These are phyloP conservation scores for Hemistola chrysoprasaria DNA, from an alignment of 2,888 invertebrate species.

Conservation along the genomic window DNA sequence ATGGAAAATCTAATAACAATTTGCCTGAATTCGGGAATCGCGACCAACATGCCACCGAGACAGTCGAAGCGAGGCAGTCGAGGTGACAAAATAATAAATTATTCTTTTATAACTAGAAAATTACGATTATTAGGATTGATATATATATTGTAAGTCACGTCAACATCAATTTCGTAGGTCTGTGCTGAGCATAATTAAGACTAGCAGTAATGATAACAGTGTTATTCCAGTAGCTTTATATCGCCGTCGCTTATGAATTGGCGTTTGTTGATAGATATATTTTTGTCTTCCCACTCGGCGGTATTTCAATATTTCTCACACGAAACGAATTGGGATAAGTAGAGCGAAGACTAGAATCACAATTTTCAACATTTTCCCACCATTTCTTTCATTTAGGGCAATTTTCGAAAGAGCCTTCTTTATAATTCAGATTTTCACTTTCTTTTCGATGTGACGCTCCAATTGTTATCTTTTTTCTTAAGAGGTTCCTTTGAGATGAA, in stretches of 20 bases:
- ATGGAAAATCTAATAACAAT: too few species aligned
- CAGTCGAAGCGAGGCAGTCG: too few species aligned
- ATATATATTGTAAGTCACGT: too few species aligned
- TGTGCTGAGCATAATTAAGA: not conserved
- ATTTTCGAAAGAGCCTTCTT: slow-evolving; percentile 39
- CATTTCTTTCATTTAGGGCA: slow-evolving; percentile 39
- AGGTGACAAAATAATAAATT: too few species aligned
- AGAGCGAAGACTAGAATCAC: slow-evolving; percentile 43
- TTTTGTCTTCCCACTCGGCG: slow-evolving; percentile 39
- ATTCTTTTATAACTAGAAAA: too few species aligned
- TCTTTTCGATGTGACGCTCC: slow-evolving; percentile 7
- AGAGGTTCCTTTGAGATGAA: too few species aligned
- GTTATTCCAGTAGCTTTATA: slow-evolving; percentile 5
- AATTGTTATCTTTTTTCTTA: slow-evolving; percentile 13
- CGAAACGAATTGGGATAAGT: slow-evolving; percentile 52
- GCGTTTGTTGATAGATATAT: slow-evolving; percentile 40
- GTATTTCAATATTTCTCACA: slow-evolving; percentile 64
- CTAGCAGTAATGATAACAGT: not conserved
- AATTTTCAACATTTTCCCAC: slow-evolving; percentile 40
- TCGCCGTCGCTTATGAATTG: slow-evolving; percentile 25
- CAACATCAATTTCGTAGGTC: not conserved
- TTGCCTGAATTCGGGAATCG: too few species aligned
- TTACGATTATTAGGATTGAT: too few species aligned
- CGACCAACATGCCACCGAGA: too few species aligned
- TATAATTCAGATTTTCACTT: slow-evolving; percentile 36